phyloP scores from a whole-genome alignment of 2,797 vertebrate genomes.

The Sparidentex hasta region DNA sequence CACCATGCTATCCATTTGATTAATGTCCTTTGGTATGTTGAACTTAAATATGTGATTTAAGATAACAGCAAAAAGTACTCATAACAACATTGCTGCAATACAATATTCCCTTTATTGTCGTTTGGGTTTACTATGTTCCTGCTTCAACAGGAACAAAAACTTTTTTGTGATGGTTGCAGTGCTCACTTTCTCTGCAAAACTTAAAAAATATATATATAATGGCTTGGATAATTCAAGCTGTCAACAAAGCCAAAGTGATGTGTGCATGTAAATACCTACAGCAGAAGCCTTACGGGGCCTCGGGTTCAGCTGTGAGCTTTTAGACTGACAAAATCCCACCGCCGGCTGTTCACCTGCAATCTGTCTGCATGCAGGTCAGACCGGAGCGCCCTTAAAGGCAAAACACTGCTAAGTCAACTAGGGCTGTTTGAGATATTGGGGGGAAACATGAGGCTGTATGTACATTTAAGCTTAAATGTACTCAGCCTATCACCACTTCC shows the following conservation, averaged over 20 bases:
- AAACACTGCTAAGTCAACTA: background rate
- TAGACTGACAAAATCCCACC: slow-evolving; percentile 41
- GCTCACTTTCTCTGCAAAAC: background rate
- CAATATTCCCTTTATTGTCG: background rate
- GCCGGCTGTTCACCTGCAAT: slow-evolving; percentile 52
- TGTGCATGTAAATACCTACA: background rate
- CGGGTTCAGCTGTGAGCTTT: slow-evolving; percentile 16
- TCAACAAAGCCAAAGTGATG: background rate
- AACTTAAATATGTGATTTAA: background rate
- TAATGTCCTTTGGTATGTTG: background rate
- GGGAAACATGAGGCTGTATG: background rate
- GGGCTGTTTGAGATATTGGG: background rate
- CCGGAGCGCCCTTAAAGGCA: background rate
- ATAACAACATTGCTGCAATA: background rate
- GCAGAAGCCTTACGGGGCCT: slow-evolving; percentile 6
- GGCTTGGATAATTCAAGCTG: background rate
- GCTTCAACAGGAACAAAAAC: background rate
- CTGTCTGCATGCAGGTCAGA: slow-evolving; percentile 37
- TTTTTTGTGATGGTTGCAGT: background rate
- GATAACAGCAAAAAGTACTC: background rate
- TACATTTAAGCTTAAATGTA: background rate
- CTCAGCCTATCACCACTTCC: too few relatives aligned
- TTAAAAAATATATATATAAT: background rate
- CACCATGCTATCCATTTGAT: background rate
- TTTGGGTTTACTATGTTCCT: background rate